A percentile compares a stretch with the other conserved stretches of the same genome.
Conservation (phyloP, 1,140 invertebrate genomes). For the Belonocnema kinseyi region DNA sequence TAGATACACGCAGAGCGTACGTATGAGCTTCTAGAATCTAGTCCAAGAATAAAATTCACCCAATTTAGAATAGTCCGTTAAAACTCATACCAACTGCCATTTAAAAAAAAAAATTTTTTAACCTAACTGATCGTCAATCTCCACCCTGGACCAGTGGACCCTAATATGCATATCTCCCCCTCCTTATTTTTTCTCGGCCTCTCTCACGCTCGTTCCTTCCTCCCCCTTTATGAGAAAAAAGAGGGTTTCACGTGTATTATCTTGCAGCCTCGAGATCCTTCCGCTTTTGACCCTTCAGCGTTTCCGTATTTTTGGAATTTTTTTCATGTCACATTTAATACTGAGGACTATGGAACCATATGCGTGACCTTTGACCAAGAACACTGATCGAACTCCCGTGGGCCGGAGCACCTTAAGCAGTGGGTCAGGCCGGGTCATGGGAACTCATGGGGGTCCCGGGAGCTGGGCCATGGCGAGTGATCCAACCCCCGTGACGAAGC, state of each 20-base stretch:
- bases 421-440: constrained; percentile 70
- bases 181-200: not conserved
- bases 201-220: constrained; percentile 46
- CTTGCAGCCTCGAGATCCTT: constrained; percentile 38
- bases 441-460: constrained; percentile 72
- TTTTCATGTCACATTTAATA: constrained; percentile 41
- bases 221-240: constrained; percentile 35
- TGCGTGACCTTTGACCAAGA: constrained; percentile 66
- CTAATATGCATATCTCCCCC: constrained; percentile 27
- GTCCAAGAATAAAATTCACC: no score
- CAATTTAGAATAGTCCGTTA: no score
- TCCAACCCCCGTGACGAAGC: constrained; percentile 47
- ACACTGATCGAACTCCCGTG: constrained; percentile 49
- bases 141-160: constrained; percentile 1
- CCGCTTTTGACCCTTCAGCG: constrained; percentile 36
- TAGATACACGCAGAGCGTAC: no score
- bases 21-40: no score
- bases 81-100: no score
- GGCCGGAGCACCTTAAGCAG: constrained; percentile 48
- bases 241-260: constrained; percentile 40
- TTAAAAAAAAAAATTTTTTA: no score
- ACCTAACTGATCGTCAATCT: no score
- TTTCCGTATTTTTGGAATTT: constrained; percentile 61
- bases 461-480: not conserved
- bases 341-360: constrained; percentile 60